Conservation (phyloP, 2,113 vertebrate genomes). For the Oryzias woworae region DNA sequence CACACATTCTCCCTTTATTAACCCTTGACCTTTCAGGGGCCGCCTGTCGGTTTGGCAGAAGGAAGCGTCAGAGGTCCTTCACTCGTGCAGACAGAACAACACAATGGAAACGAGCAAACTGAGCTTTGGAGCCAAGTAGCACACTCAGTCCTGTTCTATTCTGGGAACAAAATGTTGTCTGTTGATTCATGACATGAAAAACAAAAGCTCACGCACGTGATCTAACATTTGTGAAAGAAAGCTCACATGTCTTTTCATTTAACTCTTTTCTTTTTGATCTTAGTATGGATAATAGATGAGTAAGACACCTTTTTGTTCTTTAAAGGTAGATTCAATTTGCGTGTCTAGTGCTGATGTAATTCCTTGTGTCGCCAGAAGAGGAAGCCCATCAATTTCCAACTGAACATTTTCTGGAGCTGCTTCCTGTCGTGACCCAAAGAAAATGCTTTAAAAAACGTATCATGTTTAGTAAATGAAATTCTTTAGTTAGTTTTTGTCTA, state of each 20-base stretch:
- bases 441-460: too few relatives aligned
- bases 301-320: too few relatives aligned
- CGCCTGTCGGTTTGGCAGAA: background rate
- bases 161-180: background rate
- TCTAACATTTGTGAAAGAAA: too few relatives aligned
- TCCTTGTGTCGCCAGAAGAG: slow-evolving; percentile 11
- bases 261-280: too few relatives aligned
- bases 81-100: slow-evolving; percentile 25
- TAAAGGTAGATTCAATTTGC: too few relatives aligned
- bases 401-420: background rate
- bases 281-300: too few relatives aligned
- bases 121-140: background rate
- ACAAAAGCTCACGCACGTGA: background rate
- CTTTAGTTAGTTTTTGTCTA: too few relatives aligned
- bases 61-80: slow-evolving; percentile 4
- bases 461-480: too few relatives aligned
- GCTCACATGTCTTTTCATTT: too few relatives aligned
- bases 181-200: background rate
- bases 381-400: slow-evolving; percentile 3
- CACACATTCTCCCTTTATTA: slow-evolving; percentile 7
- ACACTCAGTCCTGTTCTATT: background rate
- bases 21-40: background rate
- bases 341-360: slow-evolving; percentile 5
- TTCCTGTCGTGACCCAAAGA: too few relatives aligned
- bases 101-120: slow-evolving; percentile 5